Conservation (phyloP, 1,140 invertebrate species). For the Octopus sinensis region DNA sequence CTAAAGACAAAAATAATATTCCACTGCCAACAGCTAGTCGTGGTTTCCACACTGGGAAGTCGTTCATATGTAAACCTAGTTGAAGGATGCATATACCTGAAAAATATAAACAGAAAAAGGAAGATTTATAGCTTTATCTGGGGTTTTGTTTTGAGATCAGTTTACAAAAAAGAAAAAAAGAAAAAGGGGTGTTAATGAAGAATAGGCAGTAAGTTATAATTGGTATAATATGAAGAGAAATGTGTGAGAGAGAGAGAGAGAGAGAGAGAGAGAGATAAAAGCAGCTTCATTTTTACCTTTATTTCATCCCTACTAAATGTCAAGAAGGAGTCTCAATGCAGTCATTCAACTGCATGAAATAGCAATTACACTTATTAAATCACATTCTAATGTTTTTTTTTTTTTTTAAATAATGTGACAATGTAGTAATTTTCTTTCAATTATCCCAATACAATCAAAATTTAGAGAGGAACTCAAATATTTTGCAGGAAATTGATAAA, state of each 20-base stretch:
- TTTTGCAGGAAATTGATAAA: no score
- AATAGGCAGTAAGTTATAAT: background rate
- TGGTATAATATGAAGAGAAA: background rate
- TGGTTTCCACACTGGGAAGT: constrained; percentile 25
- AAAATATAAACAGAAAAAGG: constrained; percentile 25
- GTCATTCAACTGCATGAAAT: no score
- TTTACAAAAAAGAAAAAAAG: background rate
- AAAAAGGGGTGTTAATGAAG: background rate
- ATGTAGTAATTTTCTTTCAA: background rate
- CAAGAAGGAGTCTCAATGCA: no score
- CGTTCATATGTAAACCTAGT: constrained; percentile 47
- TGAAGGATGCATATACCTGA: constrained; percentile 64
- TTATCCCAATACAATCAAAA: background rate
- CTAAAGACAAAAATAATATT: constrained; percentile 61
- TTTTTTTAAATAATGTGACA: background rate
- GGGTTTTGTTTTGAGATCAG: background rate
- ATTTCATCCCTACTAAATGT: no score
- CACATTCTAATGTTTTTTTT: no score
- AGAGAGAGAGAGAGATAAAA: no score
- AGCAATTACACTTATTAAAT: no score
- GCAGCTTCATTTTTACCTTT: no score
- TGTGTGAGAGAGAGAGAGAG: background rate
- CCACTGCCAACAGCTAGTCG: constrained; percentile 31
- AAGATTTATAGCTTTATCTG: no score
- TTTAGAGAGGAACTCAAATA: background rate